Evolutionary conservation across 2,113 vertebrate species (phyloP).

Genomic region (Tiliqua scincoides): DNA sequence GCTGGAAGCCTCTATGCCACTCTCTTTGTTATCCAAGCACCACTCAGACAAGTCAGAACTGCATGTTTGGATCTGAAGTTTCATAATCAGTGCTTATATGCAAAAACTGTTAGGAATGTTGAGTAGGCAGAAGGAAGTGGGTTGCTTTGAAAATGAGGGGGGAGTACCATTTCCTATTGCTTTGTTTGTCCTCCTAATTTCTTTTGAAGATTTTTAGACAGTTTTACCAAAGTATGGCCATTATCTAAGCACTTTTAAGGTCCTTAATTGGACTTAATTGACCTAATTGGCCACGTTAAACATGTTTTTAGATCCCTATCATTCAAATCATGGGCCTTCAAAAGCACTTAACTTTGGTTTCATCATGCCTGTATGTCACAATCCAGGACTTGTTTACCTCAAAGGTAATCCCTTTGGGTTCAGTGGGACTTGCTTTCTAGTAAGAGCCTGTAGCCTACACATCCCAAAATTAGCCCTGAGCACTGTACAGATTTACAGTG

Average conservation of each 20-base stretch:
- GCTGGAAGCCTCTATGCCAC: neutral
- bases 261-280: no score
- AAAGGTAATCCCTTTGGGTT: no score
- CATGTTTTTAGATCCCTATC: no score
- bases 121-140: neutral
- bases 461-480: no score
- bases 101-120: rapidly evolving
- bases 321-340: neutral
- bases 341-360: neutral
- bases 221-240: neutral
- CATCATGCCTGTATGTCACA: no score
- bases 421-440: no score
- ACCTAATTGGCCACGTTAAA: neutral
- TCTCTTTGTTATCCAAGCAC: neutral
- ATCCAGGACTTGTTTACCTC: no score
- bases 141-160: no score
- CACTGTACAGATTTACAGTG: no score
- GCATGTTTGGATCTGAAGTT: neutral
- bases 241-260: neutral
- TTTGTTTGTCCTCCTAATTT: no score
- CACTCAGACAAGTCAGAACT: neutral
- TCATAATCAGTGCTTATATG: neutral
- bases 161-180: no score
- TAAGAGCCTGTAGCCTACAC: no score
- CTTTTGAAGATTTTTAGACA: neutral